Conservation (phyloP, 1,140 invertebrate genomes). For the Drosophila teissieri region DNA sequence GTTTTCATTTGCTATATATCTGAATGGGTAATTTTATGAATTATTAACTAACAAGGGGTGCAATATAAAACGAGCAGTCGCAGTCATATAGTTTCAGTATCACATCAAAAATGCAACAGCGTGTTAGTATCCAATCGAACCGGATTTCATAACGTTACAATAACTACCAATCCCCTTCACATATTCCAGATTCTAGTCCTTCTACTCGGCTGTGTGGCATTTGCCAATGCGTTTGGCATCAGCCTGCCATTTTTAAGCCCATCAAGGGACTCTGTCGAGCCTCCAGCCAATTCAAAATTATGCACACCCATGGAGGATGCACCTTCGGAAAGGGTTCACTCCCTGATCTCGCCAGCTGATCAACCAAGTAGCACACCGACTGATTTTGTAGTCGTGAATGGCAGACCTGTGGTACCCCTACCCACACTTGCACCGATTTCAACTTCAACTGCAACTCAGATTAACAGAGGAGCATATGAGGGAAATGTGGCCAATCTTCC, state of each 20-base stretch:
- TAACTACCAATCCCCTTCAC: neutral
- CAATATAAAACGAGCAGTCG: conserved; percentile 16
- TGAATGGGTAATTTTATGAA: conserved; percentile 10
- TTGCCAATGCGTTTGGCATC: conserved; percentile 4
- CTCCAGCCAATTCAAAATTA: neutral
- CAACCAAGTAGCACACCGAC: neutral
- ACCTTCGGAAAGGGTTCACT: neutral
- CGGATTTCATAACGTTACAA: neutral
- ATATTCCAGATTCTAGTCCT: conserved; percentile 12
- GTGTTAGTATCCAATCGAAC: conserved; percentile 17
- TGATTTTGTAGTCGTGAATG: neutral
- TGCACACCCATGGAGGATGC: neutral
- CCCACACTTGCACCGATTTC: neutral
- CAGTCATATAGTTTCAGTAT: conserved; percentile 12
- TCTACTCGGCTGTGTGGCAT: neutral
- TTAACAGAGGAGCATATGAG: neutral
- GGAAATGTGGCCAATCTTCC: neutral
- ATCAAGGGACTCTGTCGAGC: neutral
- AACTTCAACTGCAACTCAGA: neutral
- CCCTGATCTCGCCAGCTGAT: neutral
- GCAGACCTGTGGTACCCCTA: neutral
- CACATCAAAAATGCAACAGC: conserved; percentile 26
- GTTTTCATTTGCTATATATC: conserved; percentile 4
- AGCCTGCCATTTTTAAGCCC: conserved; percentile 1
- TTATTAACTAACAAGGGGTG: neutral